Percentiles rank a stretch among this genome's conserved stretches.
These are phyloP conservation scores for Chloebia gouldiae DNA, from an alignment of 2,113 vertebrate genomes.

Conservation along the genomic window DNA sequence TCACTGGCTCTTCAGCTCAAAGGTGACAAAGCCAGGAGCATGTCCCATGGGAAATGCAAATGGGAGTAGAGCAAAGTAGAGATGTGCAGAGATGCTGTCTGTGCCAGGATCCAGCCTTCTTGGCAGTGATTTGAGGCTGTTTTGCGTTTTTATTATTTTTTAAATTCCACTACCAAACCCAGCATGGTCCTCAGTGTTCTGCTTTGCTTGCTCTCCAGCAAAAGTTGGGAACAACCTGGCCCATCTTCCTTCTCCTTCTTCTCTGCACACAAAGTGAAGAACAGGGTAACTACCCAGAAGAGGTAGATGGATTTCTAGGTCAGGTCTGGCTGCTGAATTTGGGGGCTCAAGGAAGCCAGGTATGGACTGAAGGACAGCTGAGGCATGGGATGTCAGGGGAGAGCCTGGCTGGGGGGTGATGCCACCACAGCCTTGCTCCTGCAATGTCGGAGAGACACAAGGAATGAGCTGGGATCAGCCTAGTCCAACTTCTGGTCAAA, in stretches of 20 bases:
- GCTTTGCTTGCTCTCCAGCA: background rate
- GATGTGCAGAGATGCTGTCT: background rate
- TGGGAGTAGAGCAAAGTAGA: background rate
- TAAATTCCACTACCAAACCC: background rate
- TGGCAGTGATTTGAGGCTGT: background rate
- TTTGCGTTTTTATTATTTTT: background rate
- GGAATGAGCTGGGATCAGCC: background rate
- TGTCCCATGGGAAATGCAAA: background rate
- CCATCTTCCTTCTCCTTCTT: background rate
- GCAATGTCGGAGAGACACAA: background rate
- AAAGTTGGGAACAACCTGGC: background rate
- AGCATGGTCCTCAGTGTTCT: background rate
- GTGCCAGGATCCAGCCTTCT: background rate
- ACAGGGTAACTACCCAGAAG: background rate
- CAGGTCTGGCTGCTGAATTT: background rate
- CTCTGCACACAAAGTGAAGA: background rate
- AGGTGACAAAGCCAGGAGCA: background rate
- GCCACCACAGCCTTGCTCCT: background rate
- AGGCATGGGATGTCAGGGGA: background rate
- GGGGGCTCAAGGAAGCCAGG: background rate
- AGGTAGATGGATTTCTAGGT: background rate
- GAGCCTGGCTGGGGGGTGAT: background rate
- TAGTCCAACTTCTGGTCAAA: background rate
- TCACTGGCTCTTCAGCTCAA: background rate
- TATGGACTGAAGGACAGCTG: background rate